Evolutionary conservation across 2,888 invertebrate species (phyloP).

Genomic region (Tortrix viridana): DNA sequence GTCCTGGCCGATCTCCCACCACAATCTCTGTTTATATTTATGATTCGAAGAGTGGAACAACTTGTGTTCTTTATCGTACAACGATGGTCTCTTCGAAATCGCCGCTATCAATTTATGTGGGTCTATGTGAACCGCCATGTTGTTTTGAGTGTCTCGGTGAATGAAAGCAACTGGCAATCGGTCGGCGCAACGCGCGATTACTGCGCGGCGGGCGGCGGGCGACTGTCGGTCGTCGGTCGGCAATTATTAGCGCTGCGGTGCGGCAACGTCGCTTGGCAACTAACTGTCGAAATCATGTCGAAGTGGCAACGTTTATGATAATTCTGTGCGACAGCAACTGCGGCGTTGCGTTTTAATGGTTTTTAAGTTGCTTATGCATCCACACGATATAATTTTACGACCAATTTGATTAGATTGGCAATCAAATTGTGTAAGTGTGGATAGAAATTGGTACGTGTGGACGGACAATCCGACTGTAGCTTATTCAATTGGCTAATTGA

Average conservation of each 20-base stretch:
- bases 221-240: slow-evolving; percentile 18
- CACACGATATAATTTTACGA: no score
- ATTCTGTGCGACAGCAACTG: no score
- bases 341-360: no score
- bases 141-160: not conserved
- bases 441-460: no score
- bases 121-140: slow-evolving; percentile 52
- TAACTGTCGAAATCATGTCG: no score
- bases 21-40: slow-evolving; percentile 55
- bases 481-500: no score
- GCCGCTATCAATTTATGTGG: slow-evolving; percentile 55
- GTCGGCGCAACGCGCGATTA: no score
- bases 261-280: slow-evolving; percentile 16
- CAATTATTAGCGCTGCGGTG: slow-evolving; percentile 4
- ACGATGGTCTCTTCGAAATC: slow-evolving; percentile 53
- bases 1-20: slow-evolving; percentile 59
- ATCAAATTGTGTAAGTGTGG: no score
- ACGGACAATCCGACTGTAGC: no score
- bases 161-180: not conserved
- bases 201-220: slow-evolving; percentile 26
- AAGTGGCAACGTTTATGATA: no score
- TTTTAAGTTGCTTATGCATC: no score
- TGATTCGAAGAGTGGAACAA: slow-evolving; percentile 52
- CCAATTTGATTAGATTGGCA: no score
- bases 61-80: slow-evolving; percentile 57